These are phyloP conservation scores for Microplitis mediator DNA, from an alignment of 1,140 invertebrate species.

Conservation along the genomic window DNA sequence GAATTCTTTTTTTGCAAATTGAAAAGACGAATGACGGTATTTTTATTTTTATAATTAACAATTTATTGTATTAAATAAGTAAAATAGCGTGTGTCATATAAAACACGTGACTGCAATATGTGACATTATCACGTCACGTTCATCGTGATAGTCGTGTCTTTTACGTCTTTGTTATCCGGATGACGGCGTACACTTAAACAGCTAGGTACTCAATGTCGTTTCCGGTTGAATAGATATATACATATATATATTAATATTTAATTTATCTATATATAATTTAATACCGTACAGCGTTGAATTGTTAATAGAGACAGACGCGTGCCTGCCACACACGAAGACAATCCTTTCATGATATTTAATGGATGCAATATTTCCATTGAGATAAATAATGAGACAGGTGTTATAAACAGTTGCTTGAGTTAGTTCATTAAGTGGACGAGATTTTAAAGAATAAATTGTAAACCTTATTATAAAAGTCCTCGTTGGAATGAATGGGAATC, in stretches of 20 bases:
- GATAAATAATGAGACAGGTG: too few relatives aligned
- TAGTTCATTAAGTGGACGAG: too few relatives aligned
- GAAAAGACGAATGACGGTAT: neutral
- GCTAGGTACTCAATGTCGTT: constrained; percentile 15
- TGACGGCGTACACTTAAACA: constrained; percentile 17
- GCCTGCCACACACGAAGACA: too few relatives aligned
- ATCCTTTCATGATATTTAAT: too few relatives aligned
- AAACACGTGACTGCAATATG: constrained; percentile 18
- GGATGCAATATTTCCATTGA: too few relatives aligned
- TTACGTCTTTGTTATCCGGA: constrained; percentile 3
- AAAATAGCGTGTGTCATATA: neutral
- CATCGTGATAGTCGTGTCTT: constrained; percentile 9
- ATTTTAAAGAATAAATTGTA: too few relatives aligned
- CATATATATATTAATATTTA: neutral
- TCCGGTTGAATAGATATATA: constrained; percentile 3
- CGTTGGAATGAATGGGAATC: too few relatives aligned
- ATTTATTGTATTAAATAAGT: too few relatives aligned
- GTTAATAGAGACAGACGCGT: too few relatives aligned
- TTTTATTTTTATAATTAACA: neutral
- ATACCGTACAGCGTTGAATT: neutral
- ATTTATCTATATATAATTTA: neutral
- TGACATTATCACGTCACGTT: neutral
- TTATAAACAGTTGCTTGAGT: too few relatives aligned
- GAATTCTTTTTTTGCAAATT: neutral
- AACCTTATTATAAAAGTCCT: too few relatives aligned